A percentile compares a stretch with the other conserved stretches of the same genome.
phyloP scores from a whole-genome alignment of 2,797 vertebrate genomes.

The Rhyacichthys aspro region DNA sequence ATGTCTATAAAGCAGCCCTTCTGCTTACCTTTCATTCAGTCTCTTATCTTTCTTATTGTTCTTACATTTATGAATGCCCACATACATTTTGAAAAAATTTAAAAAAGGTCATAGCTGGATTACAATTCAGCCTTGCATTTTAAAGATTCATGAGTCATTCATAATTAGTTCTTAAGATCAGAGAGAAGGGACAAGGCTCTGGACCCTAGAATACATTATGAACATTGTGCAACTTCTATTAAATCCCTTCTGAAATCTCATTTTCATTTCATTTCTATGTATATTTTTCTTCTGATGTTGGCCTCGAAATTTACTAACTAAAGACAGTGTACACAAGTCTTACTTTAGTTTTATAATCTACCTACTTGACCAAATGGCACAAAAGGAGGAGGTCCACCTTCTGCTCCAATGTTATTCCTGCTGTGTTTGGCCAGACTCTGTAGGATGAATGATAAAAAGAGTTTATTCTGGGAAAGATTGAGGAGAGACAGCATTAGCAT shows the following conservation, averaged over 20 bases:
- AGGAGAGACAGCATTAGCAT: slow-evolving; percentile 1
- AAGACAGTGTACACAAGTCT: not conserved
- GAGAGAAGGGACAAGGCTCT: slow-evolving; percentile 27
- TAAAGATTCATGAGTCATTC: slow-evolving; percentile 28
- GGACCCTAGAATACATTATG: slow-evolving; percentile 5
- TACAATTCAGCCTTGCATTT: slow-evolving; percentile 34
- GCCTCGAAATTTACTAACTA: not conserved
- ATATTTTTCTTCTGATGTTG: not conserved
- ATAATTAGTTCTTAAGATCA: slow-evolving; percentile 35
- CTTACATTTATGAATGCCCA: too few relatives aligned
- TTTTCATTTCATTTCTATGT: slow-evolving; percentile 19
- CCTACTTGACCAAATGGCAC: slow-evolving; percentile 96
- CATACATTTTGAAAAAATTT: not conserved
- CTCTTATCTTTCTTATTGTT: too few relatives aligned
- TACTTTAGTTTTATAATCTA: not conserved
- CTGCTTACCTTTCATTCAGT: too few relatives aligned
- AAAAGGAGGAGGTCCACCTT: slow-evolving; percentile 98
- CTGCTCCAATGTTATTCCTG: slow-evolving; percentile 93
- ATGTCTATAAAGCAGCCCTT: too few relatives aligned
- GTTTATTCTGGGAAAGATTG: slow-evolving; percentile 9
- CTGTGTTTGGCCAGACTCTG: slow-evolving; percentile 97
- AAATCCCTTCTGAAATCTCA: slow-evolving; percentile 20
- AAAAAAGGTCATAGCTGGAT: slow-evolving; percentile 10
- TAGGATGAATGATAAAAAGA: slow-evolving; percentile 31
- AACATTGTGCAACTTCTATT: slow-evolving; percentile 7